Percentiles rank a stretch among this genome's conserved stretches.
phyloP scores from a whole-genome alignment of 2,888 invertebrate species.

The Cephonodes hylas region DNA sequence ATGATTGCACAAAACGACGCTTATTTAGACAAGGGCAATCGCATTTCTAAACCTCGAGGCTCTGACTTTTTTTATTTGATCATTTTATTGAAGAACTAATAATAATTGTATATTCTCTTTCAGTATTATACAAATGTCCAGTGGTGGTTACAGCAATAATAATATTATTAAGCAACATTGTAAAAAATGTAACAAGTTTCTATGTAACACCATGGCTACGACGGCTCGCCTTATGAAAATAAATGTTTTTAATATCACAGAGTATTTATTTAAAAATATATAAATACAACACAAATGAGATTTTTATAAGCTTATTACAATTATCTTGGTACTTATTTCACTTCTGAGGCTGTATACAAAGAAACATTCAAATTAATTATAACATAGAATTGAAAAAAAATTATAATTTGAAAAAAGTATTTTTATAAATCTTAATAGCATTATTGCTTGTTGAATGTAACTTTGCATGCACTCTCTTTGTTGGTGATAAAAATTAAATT shows the following conservation, averaged over 20 bases:
- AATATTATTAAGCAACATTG: constrained; percentile 38
- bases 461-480: background rate
- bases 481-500: background rate
- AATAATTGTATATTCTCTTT: constrained; percentile 37
- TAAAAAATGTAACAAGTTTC: constrained; percentile 53
- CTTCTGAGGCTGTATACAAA: background rate
- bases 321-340: background rate
- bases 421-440: too few species aligned
- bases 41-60: too few species aligned
- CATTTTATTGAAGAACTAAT: background rate
- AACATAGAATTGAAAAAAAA: too few species aligned
- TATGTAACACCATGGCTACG: constrained; percentile 51
- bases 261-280: constrained; percentile 72
- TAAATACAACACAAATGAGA: constrained; percentile 13
- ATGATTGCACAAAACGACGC: too few species aligned
- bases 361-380: too few species aligned
- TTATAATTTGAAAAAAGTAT: background rate
- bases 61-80: too few species aligned
- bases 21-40: too few species aligned
- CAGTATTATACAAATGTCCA: constrained; percentile 80
- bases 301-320: background rate
- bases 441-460: too few species aligned
- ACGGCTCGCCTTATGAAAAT: constrained; percentile 32
- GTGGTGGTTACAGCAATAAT: constrained; percentile 36
- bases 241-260: constrained; percentile 60